phyloP scores from a whole-genome alignment of 2,113 vertebrate species.

The Dasyurus viverrinus region DNA sequence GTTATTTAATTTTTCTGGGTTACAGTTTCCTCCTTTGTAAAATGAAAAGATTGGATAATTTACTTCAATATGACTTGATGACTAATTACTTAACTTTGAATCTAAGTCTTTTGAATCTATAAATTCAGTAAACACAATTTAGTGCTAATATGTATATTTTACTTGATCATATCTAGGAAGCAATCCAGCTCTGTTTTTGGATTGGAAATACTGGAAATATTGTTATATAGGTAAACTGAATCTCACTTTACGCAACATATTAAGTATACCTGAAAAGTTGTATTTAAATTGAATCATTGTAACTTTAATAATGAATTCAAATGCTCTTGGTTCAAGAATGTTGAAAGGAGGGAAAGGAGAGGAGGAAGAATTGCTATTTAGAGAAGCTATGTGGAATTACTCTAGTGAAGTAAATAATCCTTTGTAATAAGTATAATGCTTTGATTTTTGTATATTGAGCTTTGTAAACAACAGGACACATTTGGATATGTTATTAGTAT shows the following conservation, averaged over 20 bases:
- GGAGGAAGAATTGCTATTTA: background rate
- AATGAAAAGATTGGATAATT: background rate
- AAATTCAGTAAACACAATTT: background rate
- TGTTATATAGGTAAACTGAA: background rate
- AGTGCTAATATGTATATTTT: background rate
- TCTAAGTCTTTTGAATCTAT: background rate
- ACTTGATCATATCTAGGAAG: background rate
- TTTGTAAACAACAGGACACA: background rate
- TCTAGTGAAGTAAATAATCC: background rate
- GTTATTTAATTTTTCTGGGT: background rate
- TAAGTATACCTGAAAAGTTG: background rate
- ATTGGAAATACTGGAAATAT: background rate
- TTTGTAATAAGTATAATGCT: background rate
- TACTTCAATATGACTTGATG: background rate
- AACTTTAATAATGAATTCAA: background rate
- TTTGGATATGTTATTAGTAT: background rate
- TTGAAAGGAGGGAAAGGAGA: background rate
- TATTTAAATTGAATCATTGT: background rate
- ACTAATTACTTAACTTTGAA: background rate
- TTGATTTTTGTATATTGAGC: background rate
- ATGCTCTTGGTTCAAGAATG: background rate
- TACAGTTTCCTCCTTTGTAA: background rate
- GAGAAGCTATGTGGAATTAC: background rate
- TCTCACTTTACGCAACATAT: background rate
- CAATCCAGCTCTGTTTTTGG: background rate